These are phyloP conservation scores for Pelvicachromis taeniatus DNA, from an alignment of 2,113 vertebrate species.

Conservation along the genomic window DNA sequence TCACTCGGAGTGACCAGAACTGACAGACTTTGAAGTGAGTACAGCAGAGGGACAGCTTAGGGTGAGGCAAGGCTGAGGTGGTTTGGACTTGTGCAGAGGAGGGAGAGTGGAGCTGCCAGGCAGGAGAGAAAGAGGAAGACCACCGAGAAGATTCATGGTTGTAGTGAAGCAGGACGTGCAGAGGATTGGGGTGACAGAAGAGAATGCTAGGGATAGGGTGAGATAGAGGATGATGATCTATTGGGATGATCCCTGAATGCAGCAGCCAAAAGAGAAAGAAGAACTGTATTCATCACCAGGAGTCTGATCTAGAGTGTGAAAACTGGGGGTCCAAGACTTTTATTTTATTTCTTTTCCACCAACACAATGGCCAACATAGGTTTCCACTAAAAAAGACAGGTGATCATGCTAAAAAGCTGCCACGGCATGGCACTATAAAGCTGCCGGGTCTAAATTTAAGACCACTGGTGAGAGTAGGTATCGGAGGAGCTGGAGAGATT, in stretches of 20 bases:
- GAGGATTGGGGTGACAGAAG: not conserved
- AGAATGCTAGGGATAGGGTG: not conserved
- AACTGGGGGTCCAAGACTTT: not conserved
- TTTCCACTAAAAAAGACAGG: not conserved
- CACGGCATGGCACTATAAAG: too few relatives aligned
- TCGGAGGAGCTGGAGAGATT: too few relatives aligned
- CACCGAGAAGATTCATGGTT: not conserved
- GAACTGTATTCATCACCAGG: not conserved
- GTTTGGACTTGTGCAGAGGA: rapidly evolving
- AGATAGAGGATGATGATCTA: not conserved
- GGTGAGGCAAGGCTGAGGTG: not conserved
- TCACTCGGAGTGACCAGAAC: not conserved
- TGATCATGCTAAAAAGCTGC: not conserved
- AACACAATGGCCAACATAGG: not conserved
- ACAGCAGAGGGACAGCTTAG: not conserved
- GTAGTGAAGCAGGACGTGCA: not conserved
- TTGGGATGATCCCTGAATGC: not conserved
- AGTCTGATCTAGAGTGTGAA: not conserved
- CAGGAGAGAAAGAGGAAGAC: not conserved
- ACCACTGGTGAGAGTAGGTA: too few relatives aligned
- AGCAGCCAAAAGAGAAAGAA: not conserved
- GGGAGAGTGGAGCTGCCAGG: not conserved
- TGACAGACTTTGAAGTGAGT: not conserved
- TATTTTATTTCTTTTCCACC: not conserved
- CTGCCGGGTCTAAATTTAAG: too few relatives aligned